Evolutionary conservation across 2,113 vertebrate species (phyloP).

Genomic region (Plecturocebus donacophilus): DNA sequence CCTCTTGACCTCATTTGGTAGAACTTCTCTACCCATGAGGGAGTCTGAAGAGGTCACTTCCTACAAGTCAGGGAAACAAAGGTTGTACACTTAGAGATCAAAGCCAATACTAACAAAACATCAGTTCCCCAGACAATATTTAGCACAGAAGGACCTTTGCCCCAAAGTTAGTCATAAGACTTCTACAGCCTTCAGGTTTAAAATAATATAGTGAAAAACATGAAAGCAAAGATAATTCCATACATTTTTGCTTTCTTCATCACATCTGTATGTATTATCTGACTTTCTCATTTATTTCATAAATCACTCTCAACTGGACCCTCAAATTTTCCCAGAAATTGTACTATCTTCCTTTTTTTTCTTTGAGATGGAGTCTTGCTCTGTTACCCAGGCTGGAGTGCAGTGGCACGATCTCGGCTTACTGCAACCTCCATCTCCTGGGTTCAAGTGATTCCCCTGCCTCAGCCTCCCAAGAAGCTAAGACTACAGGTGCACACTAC

Average conservation of each 20-base stretch:
- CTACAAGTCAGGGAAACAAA: slow-evolving; percentile 37
- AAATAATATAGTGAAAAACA: slow-evolving; percentile 4
- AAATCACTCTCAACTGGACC: background rate
- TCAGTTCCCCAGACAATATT: slow-evolving; percentile 35
- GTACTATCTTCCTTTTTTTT: background rate
- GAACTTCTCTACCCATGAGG: slow-evolving; percentile 25
- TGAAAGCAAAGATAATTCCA: slow-evolving; percentile 14
- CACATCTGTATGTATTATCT: background rate
- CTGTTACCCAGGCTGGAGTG: no score
- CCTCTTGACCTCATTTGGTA: slow-evolving; percentile 40
- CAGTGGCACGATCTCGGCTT: no score
- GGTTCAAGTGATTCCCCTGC: no score
- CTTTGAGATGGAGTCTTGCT: no score
- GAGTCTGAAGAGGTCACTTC: slow-evolving; percentile 26
- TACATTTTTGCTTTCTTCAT: background rate
- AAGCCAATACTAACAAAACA: slow-evolving; percentile 48
- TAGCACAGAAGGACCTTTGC: slow-evolving; percentile 4
- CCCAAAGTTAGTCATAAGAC: background rate
- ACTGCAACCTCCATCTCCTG: no score
- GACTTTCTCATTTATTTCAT: slow-evolving; percentile 6
- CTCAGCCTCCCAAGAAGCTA: no score
- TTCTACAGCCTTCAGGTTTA: background rate
- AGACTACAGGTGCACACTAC: no score
- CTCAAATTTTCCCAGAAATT: slow-evolving; percentile 5
- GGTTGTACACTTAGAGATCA: slow-evolving; percentile 23